Percentiles rank a stretch among this genome's conserved stretches.
These are phyloP conservation scores for Urocolius indicus DNA, from an alignment of 2,113 vertebrate species.

Conservation along the genomic window DNA sequence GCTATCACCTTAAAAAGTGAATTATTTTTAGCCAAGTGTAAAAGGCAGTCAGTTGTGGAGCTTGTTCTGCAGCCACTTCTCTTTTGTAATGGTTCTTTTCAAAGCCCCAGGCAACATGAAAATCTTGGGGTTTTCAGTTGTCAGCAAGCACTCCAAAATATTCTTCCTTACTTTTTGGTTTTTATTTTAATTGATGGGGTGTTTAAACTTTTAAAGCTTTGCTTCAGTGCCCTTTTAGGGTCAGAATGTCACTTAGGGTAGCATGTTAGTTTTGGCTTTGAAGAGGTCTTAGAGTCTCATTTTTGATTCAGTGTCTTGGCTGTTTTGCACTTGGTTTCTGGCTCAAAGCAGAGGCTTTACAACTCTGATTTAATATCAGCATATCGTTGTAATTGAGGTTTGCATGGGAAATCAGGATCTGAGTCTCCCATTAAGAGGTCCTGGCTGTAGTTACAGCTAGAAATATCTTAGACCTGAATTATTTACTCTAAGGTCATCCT, in stretches of 20 bases:
- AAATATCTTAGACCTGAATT: neutral
- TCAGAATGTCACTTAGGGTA: neutral
- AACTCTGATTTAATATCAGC: neutral
- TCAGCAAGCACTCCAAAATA: neutral
- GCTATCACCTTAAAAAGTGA: neutral
- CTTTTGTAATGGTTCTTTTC: neutral
- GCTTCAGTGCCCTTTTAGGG: neutral
- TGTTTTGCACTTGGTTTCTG: neutral
- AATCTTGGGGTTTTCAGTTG: neutral
- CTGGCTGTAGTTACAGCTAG: neutral
- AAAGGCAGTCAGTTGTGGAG: neutral
- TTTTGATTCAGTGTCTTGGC: neutral
- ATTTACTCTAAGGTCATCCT: neutral
- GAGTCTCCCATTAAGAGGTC: neutral
- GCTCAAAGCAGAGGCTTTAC: neutral
- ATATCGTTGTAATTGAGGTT: neutral
- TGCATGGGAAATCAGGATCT: neutral
- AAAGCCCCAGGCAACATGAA: neutral
- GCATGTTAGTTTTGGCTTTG: fast-evolving
- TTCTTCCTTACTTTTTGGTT: neutral
- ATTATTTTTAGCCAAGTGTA: neutral
- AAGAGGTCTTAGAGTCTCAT: neutral
- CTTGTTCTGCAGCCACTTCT: neutral
- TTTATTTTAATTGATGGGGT: neutral
- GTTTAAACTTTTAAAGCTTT: neutral